Percentiles rank a stretch among this genome's conserved stretches.
Conservation (phyloP, 2,888 invertebrate species). For the Portevinia maculata region DNA sequence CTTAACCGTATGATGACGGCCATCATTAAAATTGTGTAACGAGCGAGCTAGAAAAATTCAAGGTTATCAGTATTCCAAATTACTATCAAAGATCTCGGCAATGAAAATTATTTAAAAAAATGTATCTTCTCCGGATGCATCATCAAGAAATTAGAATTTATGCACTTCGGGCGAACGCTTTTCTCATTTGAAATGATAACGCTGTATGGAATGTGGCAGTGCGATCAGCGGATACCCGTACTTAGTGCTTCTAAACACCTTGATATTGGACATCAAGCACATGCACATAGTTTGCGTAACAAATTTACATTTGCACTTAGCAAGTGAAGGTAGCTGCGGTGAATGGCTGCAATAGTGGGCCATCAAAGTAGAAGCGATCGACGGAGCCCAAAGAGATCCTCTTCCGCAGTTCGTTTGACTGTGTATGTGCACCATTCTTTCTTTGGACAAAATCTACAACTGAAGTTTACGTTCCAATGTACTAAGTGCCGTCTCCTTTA, state of each 20-base stretch:
- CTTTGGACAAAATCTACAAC: constrained; percentile 14
- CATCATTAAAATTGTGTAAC: constrained; percentile 23
- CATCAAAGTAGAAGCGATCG: constrained; percentile 25
- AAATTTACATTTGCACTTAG: constrained; percentile 50
- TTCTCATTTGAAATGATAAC: constrained; percentile 35
- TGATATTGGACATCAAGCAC: constrained; percentile 42
- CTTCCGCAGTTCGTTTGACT: constrained; percentile 41
- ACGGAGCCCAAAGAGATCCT: constrained; percentile 30
- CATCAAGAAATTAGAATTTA: constrained; percentile 50
- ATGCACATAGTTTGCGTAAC: constrained; percentile 19
- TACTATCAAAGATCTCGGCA: constrained; percentile 30
- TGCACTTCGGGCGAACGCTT: constrained; percentile 36
- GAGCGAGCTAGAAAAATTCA: constrained; percentile 32
- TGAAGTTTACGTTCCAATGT: constrained; percentile 38
- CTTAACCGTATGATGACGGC: constrained; percentile 1
- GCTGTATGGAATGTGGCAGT: constrained; percentile 22
- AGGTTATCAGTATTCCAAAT: constrained; percentile 47
- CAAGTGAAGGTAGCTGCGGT: not conserved
- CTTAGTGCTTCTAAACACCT: constrained; percentile 43
- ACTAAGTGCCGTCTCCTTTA: not conserved
- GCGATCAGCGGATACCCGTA: constrained; percentile 13
- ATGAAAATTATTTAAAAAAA: constrained; percentile 55
- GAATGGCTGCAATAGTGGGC: not conserved
- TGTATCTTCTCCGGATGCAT: constrained; percentile 31
- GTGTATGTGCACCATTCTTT: constrained; percentile 41